phyloP scores from a whole-genome alignment of 2,113 vertebrate genomes.

The Calidris pugnax region DNA sequence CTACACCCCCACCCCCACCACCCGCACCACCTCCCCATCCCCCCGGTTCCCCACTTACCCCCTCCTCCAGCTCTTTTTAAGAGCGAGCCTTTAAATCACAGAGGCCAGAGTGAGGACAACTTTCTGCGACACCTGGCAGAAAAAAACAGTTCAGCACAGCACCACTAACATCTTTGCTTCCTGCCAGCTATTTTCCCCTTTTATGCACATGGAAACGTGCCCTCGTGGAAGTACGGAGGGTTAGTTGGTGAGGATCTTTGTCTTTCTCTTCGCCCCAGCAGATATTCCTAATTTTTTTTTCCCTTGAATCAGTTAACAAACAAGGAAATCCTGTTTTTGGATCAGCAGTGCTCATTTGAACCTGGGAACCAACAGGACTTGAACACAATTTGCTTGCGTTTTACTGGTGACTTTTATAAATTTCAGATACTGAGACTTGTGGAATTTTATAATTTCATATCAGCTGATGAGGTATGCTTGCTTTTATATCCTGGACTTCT shows the following conservation, averaged over 20 bases:
- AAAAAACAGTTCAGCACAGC: conserved; percentile 84
- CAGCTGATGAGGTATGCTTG: conserved; percentile 82
- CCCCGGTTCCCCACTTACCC: conserved; percentile 86
- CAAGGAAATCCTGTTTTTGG: background rate
- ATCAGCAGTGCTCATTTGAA: conserved; percentile 23
- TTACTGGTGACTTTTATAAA: conserved; percentile 74
- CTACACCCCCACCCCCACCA: conserved; percentile 84
- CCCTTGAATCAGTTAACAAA: background rate
- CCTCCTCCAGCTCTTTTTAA: conserved; percentile 95
- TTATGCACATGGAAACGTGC: background rate
- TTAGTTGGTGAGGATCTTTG: background rate
- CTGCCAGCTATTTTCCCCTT: background rate
- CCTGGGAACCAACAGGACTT: conserved; percentile 56
- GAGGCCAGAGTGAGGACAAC: conserved; percentile 87
- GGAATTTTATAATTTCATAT: conserved; percentile 81
- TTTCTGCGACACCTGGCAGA: conserved; percentile 93
- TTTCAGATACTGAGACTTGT: conserved; percentile 62
- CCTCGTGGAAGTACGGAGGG: background rate
- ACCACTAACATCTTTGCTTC: conserved; percentile 77
- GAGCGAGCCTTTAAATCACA: conserved; percentile 93
- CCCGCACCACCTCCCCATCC: conserved; percentile 83
- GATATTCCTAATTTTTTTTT: background rate
- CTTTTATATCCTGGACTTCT: conserved; percentile 77
- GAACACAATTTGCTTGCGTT: conserved; percentile 56
- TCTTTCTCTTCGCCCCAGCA: background rate